These are phyloP conservation scores for Chrysolina haemoptera DNA, from an alignment of 2,888 invertebrate species.

Conservation along the genomic window DNA sequence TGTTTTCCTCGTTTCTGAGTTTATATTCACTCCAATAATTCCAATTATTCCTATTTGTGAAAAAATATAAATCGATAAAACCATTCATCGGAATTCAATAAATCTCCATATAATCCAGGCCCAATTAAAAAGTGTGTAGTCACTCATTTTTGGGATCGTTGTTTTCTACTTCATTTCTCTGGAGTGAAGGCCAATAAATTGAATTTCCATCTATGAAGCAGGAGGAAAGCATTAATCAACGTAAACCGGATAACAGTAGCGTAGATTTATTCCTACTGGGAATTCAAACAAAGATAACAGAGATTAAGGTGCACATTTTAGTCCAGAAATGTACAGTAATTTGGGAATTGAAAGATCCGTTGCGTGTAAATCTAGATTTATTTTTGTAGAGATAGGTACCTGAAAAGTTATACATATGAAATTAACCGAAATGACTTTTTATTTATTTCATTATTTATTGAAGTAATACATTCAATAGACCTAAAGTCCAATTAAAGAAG, in stretches of 20 bases:
- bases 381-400: no score
- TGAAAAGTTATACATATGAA: no score
- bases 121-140: slow-evolving; percentile 23
- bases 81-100: neutral
- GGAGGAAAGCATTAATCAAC: neutral
- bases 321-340: no score
- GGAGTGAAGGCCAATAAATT: slow-evolving; percentile 16
- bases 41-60: no score
- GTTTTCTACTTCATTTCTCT: slow-evolving; percentile 20
- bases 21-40: no score
- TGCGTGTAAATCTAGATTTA: no score
- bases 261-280: neutral
- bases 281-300: neutral
- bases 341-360: no score
- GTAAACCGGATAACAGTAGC: neutral
- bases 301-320: neutral
- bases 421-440: no score
- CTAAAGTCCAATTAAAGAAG: no score
- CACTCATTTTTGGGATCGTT: slow-evolving; percentile 4
- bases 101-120: slow-evolving; percentile 13
- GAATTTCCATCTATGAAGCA: slow-evolving; percentile 18
- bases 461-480: no score
- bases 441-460: no score
- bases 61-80: slow-evolving; percentile 6
- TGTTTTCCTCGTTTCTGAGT: no score